Base-by-base conservation (phyloP, 2,113 vertebrate genomes). In the Tragelaphus buxtoni region DNA sequence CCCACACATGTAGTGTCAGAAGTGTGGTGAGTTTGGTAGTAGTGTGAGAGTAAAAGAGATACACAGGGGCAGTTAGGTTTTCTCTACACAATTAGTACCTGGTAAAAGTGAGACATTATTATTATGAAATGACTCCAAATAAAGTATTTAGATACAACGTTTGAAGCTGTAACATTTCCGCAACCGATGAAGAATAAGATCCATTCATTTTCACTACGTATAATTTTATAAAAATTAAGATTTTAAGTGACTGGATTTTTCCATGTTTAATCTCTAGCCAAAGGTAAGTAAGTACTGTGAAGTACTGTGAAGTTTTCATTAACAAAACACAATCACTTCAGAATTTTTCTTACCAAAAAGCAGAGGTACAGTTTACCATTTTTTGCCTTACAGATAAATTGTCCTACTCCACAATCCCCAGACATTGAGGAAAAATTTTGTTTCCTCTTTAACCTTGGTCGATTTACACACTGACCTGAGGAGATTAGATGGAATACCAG, bases 211-310 rank as follows among this genome's bases (percentile, higher is more conserved):
- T 87, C 86, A 65, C 16, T 58, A 32, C 39, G 3, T 60, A 90
- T 88, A 92, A 76, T 93, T 97, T 93, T 82, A 58, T 2, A 81
- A 90, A 95, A 88, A 63, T 56, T 80, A 63, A 63, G 16, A 63
- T 86, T 94, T 87, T 77, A 47, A 89, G 81, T 84, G 30, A 35
- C 12, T 93, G 39, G 3, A 53, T 90, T 45, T 77, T 60, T 90
- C 58, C 42, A 84, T 22, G 0, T 51, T 94, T 81, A 76, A 72
- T 90, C 45, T 96, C 56, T 94, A 92, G 39, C 26, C 63, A 95
- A 93, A 63, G 28, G 39, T 56, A 95, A 80, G 12, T 32, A 77
- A 80, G 12, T 32, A 77, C 35, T 72, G 4, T 55, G 7, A 96
- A 55, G 8, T 87, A 61, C 30, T 87, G 7, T 63, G 10, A 95